phyloP scores from a whole-genome alignment of 2,113 vertebrate genomes.

The Neogale vison region DNA sequence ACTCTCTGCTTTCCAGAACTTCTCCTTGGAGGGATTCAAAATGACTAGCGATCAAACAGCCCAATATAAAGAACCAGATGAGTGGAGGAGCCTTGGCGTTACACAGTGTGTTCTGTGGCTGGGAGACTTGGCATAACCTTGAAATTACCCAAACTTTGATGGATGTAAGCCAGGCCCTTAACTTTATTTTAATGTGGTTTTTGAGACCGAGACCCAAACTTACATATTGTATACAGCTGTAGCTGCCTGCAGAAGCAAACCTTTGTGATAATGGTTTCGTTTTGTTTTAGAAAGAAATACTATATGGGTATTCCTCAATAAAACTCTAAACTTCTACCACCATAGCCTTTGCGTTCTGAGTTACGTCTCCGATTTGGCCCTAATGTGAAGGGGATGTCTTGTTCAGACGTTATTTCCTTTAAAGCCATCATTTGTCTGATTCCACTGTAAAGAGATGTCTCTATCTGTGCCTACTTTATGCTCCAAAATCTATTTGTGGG shows the following conservation, averaged over 20 bases:
- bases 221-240: conserved; percentile 48
- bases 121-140: neutral
- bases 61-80: neutral
- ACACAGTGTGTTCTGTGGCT: neutral
- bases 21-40: neutral
- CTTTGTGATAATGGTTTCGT: conserved; percentile 38
- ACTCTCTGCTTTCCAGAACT: neutral
- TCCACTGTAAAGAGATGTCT: neutral
- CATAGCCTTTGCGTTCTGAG: conserved; percentile 23
- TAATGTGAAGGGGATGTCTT: neutral
- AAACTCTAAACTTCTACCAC: neutral
- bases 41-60: neutral
- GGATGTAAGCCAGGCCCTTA: conserved; percentile 23
- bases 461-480: neutral
- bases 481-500: neutral
- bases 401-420: conserved; percentile 33
- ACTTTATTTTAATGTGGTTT: conserved; percentile 34
- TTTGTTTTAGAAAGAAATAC: conserved; percentile 59
- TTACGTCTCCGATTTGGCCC: neutral
- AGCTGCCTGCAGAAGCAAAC: conserved; percentile 27
- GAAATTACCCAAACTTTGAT: neutral
- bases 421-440: conserved; percentile 38
- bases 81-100: neutral
- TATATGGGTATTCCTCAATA: neutral
- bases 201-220: conserved; percentile 39